These are phyloP conservation scores for Chrosomus eos DNA, from an alignment of 2,797 vertebrate species.

Conservation along the genomic window DNA sequence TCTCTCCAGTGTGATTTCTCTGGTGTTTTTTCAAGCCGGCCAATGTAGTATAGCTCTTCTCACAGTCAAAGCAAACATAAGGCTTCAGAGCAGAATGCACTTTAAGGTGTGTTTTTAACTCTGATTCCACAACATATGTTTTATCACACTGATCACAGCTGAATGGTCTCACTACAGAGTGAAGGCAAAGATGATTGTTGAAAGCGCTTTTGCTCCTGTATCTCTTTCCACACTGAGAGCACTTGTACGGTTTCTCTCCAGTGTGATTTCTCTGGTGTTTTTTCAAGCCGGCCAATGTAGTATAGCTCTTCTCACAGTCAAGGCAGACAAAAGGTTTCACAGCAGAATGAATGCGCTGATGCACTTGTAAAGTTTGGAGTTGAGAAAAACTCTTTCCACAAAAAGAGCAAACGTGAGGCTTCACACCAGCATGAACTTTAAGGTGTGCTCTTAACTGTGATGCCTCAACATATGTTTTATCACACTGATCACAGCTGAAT, in stretches of 20 bases:
- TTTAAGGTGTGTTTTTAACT: background rate
- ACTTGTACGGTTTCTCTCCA: background rate
- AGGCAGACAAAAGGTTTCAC: background rate
- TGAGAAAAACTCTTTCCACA: background rate
- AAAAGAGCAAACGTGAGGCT: background rate
- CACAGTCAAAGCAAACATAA: background rate
- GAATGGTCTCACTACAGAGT: too few relatives aligned
- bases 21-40: background rate
- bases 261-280: background rate
- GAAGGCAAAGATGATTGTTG: too few relatives aligned
- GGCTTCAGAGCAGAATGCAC: background rate
- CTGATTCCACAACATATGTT: background rate
- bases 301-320: background rate
- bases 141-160: background rate
- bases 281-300: background rate
- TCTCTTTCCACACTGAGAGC: too few relatives aligned
- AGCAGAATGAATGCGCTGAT: background rate
- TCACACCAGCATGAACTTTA: background rate
- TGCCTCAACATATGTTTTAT: background rate
- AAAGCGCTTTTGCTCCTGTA: background rate
- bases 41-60: background rate
- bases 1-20: too few relatives aligned
- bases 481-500: background rate
- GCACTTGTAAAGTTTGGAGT: background rate
- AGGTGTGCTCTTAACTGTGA: background rate